phyloP scores from a whole-genome alignment of 2,113 vertebrate species.

The Mellivora capensis region DNA sequence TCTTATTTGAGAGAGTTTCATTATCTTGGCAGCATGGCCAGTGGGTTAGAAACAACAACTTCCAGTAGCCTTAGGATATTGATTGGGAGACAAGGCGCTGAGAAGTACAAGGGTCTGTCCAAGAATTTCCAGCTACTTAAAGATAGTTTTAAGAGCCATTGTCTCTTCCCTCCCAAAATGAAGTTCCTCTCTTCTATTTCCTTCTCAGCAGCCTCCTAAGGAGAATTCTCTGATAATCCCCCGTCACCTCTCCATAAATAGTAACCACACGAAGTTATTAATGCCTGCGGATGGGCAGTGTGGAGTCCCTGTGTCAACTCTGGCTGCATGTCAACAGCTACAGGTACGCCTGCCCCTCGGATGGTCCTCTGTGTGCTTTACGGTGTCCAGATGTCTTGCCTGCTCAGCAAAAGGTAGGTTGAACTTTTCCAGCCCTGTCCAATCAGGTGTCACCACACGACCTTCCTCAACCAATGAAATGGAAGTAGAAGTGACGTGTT shows the following conservation, averaged over 20 bases:
- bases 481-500: background rate
- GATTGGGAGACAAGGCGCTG: background rate
- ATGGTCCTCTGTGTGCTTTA: background rate
- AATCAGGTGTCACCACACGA: background rate
- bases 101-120: background rate
- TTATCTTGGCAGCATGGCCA: background rate
- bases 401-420: background rate
- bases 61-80: background rate
- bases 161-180: background rate
- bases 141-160: background rate
- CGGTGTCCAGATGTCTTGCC: background rate
- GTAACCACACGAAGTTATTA: background rate
- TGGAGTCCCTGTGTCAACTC: background rate
- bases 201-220: background rate
- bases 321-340: background rate
- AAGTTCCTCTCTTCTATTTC: background rate
- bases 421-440: background rate
- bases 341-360: background rate
- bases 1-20: background rate
- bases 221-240: background rate
- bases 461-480: background rate
- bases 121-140: background rate
- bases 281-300: background rate
- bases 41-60: background rate
- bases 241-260: background rate